Evolutionary conservation across 2,113 vertebrate species (phyloP).

Genomic region (Gymnogyps californianus): DNA sequence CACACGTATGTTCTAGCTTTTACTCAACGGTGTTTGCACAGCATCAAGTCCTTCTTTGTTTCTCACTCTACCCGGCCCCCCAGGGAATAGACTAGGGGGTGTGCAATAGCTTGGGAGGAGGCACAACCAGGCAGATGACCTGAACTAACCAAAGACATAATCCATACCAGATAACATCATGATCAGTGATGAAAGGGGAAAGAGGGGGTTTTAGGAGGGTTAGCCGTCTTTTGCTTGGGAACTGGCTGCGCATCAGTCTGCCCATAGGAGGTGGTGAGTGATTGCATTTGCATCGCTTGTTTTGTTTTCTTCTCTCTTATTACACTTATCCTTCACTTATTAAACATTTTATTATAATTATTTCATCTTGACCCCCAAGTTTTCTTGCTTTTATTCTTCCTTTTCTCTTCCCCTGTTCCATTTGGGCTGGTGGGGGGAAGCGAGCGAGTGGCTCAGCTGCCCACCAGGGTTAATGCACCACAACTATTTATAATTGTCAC

Average conservation of each 20-base stretch:
- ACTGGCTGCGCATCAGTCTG: not conserved
- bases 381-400: not conserved
- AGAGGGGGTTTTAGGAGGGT: not conserved
- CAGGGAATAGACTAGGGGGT: not conserved
- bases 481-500: not conserved
- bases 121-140: not conserved
- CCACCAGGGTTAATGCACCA: not conserved
- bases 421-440: rapidly evolving
- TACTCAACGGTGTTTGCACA: not conserved
- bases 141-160: not conserved
- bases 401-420: not conserved
- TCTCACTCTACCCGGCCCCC: not conserved
- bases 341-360: not conserved
- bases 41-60: not conserved
- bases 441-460: not conserved
- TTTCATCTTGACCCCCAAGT: not conserved
- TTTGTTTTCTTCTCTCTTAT: not conserved
- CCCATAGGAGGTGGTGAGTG: not conserved
- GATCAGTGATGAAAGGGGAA: not conserved
- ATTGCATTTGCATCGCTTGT: not conserved
- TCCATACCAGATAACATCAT: too few relatives aligned
- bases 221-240: not conserved
- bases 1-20: not conserved
- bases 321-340: not conserved
- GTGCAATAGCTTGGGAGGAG: not conserved